Conservation (phyloP, 2,888 invertebrate genomes). For the Nephrotoma appendiculata region DNA sequence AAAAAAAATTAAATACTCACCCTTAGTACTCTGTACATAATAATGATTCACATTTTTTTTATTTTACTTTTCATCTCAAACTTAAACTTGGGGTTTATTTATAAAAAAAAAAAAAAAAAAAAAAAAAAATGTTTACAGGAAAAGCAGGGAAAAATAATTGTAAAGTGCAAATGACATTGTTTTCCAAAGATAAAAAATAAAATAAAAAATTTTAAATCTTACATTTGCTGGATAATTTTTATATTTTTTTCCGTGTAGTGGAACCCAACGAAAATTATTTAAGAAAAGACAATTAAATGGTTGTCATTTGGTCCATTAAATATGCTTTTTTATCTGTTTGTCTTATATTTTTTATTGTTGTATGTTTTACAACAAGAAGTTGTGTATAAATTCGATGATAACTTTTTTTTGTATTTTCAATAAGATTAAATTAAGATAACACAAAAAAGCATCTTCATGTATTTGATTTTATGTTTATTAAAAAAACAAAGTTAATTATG, state of each 20-base stretch:
- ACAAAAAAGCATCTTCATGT: neutral
- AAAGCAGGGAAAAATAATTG: neutral
- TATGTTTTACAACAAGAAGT: neutral
- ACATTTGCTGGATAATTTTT: neutral
- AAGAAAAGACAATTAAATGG: conserved; percentile 3
- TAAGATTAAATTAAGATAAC: conserved; percentile 3
- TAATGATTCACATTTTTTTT: neutral
- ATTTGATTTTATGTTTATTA: neutral
- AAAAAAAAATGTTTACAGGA: neutral
- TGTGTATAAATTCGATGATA: neutral
- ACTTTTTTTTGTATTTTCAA: neutral
- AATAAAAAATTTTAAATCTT: neutral
- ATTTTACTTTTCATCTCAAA: neutral
- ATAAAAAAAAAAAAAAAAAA: conserved; percentile 4
- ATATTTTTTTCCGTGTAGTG: neutral
- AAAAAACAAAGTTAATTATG: neutral
- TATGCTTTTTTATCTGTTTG: conserved; percentile 2
- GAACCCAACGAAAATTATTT: neutral
- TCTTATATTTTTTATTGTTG: neutral
- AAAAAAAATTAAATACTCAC: neutral
- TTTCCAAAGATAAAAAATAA: neutral
- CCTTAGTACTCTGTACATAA: neutral
- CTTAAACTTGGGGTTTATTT: neutral
- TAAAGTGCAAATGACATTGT: conserved; percentile 8
- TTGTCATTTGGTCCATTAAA: conserved; percentile 6